These are phyloP conservation scores for Rhodophaea formosa DNA, from an alignment of 2,888 invertebrate genomes.

Conservation along the genomic window DNA sequence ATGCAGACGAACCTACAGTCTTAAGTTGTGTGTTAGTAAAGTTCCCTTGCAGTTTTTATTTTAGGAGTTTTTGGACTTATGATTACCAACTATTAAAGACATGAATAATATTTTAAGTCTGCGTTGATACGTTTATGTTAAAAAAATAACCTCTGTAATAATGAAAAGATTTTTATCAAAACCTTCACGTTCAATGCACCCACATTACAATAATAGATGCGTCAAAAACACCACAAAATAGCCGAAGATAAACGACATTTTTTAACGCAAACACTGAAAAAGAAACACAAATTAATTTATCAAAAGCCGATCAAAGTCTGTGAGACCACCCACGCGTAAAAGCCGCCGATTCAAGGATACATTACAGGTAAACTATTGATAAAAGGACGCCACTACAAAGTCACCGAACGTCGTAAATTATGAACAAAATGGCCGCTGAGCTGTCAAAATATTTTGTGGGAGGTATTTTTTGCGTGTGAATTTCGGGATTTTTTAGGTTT, in stretches of 20 bases:
- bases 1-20: too few species aligned
- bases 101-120: neutral
- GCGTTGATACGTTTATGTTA: neutral
- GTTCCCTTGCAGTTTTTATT: too few species aligned
- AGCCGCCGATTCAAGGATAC: conserved; percentile 17
- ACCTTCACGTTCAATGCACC: neutral
- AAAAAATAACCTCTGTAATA: neutral
- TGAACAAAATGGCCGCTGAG: conserved; percentile 29
- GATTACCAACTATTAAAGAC: too few species aligned
- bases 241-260: conserved; percentile 6
- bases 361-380: conserved; percentile 20
- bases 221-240: conserved; percentile 9
- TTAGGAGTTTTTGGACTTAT: too few species aligned
- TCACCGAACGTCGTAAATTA: conserved; percentile 36
- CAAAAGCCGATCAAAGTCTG: conserved; percentile 9
- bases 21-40: too few species aligned
- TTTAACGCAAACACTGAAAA: conserved; percentile 13
- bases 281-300: conserved; percentile 19
- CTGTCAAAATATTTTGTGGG: conserved; percentile 34
- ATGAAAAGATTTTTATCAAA: conserved; percentile 2
- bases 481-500: neutral
- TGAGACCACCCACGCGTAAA: conserved; percentile 20
- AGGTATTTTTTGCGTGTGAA: conserved; percentile 18
- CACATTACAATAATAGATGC: conserved; percentile 2
- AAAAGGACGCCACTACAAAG: conserved; percentile 32